These are phyloP conservation scores for Trissolcus japonicus DNA, from an alignment of 2,888 invertebrate genomes.

Conservation along the genomic window DNA sequence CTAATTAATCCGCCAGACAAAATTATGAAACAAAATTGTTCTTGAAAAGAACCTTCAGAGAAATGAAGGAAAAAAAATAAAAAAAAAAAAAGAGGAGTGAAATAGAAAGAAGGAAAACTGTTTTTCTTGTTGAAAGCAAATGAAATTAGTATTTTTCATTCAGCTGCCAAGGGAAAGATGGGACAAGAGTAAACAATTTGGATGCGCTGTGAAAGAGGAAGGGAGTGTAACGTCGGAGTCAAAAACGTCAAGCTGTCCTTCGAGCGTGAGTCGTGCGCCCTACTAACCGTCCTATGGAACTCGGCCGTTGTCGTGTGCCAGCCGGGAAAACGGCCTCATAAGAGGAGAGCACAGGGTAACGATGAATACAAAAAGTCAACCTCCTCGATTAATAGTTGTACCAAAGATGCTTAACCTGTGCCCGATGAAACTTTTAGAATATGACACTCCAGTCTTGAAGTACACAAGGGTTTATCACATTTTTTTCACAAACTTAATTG, in stretches of 20 bases:
- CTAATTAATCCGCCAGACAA: no score
- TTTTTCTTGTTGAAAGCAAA: no score
- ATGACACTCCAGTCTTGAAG: no score
- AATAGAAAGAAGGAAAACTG: no score
- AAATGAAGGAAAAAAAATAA: no score
- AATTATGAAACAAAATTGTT: no score
- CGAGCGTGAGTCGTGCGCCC: constrained; percentile 64
- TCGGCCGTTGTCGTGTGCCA: constrained; percentile 23
- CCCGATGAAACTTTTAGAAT: constrained; percentile 3
- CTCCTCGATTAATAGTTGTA: constrained; percentile 17
- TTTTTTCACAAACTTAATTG: neutral
- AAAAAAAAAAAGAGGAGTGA: no score
- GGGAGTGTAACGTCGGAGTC: constrained; percentile 61
- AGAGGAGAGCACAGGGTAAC: constrained; percentile 25
- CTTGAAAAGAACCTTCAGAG: no score
- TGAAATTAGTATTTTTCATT: no score
- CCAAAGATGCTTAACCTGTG: constrained; percentile 2
- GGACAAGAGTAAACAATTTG: neutral
- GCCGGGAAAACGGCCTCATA: constrained; percentile 21
- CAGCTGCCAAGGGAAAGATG: neutral
- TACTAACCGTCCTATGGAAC: constrained; percentile 69
- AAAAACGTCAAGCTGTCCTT: constrained; percentile 69
- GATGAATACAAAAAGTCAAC: constrained; percentile 7
- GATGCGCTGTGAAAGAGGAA: constrained; percentile 21
- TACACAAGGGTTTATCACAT: no score